Evolutionary conservation across 2,113 vertebrate genomes (phyloP), one percentile per base, ranked within the genome.

Genomic region (Oreochromis spilurus): DNA sequence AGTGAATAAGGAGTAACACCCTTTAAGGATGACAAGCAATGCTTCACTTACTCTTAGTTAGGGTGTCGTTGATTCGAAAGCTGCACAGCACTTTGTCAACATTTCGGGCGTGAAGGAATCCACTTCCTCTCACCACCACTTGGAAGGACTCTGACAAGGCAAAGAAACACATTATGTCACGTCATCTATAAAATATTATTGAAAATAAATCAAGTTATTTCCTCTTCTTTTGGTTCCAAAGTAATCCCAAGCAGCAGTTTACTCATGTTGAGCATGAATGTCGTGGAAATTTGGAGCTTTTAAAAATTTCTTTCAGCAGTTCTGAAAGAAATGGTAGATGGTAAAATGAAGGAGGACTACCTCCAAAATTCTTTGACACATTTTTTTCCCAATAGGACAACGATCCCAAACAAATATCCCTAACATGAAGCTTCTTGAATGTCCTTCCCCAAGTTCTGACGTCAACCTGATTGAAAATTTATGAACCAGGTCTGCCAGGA

Each of bases 71-170:
- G 94, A 99, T 98, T 90, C 97, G 96, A 95, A 99, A 99, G 87
- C 98, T 99, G 96, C 98, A 99, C 85, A 98, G 96, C 34, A 99
- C 99, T 60, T 98, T 96, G 84, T 99, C 97, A 1, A 98, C 97
- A 1, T 98, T 99, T 7, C 98, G 97, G 38, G 98, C 97, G 0
- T 97, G 98, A 7, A 97, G 98, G 87, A 99, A 99, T 43, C 99
- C 98, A 0, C 99, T 99, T 24, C 99, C 99, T 86, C 96, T 97
- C 81, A 99, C 98, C 0, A 99, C 98, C 0, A 99, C 99, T 95
- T 99, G 97, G 84, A 99, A 99, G 0, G 97, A 96, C 86, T 99
- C 99, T 99, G 95, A 60, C 40, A n/a, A 4, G n/a, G 0, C 0
- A 7, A 58, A 17, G 29, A 84, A 70, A 19, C 29, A 83, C 34